Percentiles rank a stretch among this genome's conserved stretches.
Evolutionary conservation across 2,113 vertebrate genomes (phyloP).

Genomic region (Paradisaea rubra): DNA sequence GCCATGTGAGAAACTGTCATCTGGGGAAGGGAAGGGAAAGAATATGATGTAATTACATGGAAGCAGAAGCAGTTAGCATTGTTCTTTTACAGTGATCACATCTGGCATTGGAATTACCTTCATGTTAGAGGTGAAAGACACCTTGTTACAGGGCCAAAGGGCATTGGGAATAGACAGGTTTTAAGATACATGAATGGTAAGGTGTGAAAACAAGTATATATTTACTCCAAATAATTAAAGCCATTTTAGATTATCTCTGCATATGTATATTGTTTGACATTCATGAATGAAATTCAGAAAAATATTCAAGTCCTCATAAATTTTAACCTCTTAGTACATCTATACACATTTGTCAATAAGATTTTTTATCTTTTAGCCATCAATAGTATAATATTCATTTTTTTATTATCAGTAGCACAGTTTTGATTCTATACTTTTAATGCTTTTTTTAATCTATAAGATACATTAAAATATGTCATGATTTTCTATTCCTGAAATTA

Average conservation of each 20-base stretch:
- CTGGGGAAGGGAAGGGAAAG: not conserved
- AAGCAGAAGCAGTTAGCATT: not conserved
- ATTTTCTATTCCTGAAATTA: not conserved
- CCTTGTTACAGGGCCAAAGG: not conserved
- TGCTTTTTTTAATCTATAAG: not conserved
- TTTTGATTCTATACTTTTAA: not conserved
- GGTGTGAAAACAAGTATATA: not conserved
- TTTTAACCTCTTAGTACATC: not conserved
- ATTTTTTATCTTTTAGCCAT: not conserved
- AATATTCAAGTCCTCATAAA: not conserved
- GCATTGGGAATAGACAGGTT: not conserved
- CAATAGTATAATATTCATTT: rapidly evolving
- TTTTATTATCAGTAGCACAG: not conserved
- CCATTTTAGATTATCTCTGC: not conserved
- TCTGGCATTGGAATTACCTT: not conserved
- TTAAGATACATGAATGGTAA: not conserved
- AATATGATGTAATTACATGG: not conserved
- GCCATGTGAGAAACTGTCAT: not conserved
- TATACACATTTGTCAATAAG: not conserved
- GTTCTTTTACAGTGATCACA: not conserved
- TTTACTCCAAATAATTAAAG: not conserved
- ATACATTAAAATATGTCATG: not conserved
- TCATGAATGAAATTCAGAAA: not conserved
- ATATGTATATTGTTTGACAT: not conserved
- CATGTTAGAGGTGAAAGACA: not conserved